Base-by-base conservation (phyloP, 2,797 vertebrate species). In the Rhynchonycteris naso region DNA sequence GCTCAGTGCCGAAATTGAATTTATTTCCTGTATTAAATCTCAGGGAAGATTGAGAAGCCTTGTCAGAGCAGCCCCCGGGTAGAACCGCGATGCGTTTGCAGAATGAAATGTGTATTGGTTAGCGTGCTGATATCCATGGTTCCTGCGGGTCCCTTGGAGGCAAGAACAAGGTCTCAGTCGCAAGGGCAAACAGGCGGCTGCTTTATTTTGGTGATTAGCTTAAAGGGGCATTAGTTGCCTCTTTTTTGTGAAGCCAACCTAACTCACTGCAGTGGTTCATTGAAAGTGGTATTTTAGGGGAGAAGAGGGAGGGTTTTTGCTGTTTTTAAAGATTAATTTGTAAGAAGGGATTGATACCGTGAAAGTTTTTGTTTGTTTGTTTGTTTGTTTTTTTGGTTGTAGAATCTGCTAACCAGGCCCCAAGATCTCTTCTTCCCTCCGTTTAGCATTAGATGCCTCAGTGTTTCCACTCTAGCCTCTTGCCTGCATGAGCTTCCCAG, bases 11-110 rank as follows among this genome's bases (percentile, higher is more conserved):
- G 61, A 85, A 90, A 93, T 74, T 85, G 56, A 93, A 97, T 94
- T 92, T 96, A 95, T 94, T 92, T 92, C 72, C 69, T 65, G 69
- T 80, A 92, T 96, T 94, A 96, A 93, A 93, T 93, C 90, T 96
- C 93, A 30, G 65, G 90, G 71, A 92, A 75, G 96, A 94, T 68
- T 92, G 92, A 91, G 83, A 69, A 91, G 50, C 16, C 81, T 86
- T 71, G 86, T 86, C 94, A 96, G 78, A 18, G 74, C 90, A 61
- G 69, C 93, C 94, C 93, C 90, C 72, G 63, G 92, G 93, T 94
- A 75, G 59, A 87, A 75, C 75, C 93, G 90, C 75, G 88, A 28
- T 47, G 65, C 85, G 78, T 96, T 95, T 63, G 8, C 66, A 76
- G 94, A 96, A 72, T 86, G 84, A 94, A 91, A 85, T 28, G 33